phyloP scores from a whole-genome alignment of 2,113 vertebrate genomes.

The Hiodon tergisus region DNA sequence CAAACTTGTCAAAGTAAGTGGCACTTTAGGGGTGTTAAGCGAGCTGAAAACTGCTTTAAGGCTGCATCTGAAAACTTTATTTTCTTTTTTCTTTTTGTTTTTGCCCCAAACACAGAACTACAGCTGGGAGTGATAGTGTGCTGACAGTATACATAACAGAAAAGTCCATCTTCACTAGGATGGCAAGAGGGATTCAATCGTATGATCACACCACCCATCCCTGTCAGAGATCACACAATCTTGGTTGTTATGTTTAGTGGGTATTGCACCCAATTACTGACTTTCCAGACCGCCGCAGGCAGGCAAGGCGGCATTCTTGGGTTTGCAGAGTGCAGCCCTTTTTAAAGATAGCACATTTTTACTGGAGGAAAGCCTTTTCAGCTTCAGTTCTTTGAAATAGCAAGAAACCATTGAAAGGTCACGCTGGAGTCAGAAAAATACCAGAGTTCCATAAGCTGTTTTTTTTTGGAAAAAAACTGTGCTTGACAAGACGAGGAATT shows the following conservation, averaged over 20 bases:
- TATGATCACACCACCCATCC: no score
- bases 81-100: neutral
- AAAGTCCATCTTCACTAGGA: no score
- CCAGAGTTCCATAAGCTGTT: no score
- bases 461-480: no score
- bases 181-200: no score
- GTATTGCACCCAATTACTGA: neutral
- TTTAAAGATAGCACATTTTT: neutral
- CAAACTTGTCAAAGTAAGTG: neutral
- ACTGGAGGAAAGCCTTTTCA: neutral
- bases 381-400: neutral
- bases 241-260: no score
- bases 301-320: neutral
- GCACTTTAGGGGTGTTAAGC: neutral
- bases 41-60: neutral
- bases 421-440: neutral
- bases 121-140: no score
- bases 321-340: neutral
- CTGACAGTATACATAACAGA: no score
- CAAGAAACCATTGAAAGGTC: neutral
- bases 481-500: no score
- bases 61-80: neutral
- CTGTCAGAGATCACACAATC: no score
- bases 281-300: neutral
- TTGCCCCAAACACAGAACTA: neutral